Base-by-base conservation (phyloP, 2,888 invertebrate genomes). In the Lathronympha strigana region DNA sequence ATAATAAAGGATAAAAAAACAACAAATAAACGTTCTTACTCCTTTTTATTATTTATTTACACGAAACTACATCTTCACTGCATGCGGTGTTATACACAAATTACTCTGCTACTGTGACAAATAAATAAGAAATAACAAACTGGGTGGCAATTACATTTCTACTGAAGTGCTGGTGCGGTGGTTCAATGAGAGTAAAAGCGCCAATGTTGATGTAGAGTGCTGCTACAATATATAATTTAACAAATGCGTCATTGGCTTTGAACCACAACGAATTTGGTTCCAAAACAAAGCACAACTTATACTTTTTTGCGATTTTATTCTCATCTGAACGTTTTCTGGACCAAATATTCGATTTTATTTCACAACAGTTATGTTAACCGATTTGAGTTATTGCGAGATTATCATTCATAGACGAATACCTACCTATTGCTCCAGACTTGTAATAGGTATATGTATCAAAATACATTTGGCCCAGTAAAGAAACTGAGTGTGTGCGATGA, bases 21-120 rank as follows among this genome's bases (percentile, higher is more conserved):
- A 60, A 61, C 40, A 17, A 6, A 13, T 15, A 15, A 47, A 38
- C 33, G 31, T 64, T 64, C 13, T 36, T 19, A 38, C 23, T 76
- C 73, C 70, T 75, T 74, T 78, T 71, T 69, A 66, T 75, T 72
- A 66, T 74, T 61, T 80, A 81, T 81, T 73, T 80, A 80, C 80
- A 80, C 51, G 70, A 74, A 71, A 68, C 54, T 70, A 73, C 72
- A 76, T 63, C 70, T 53, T 72, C 73, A 50, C 60, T 69, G 69
- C 73, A 76, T 77, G 74, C 72, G 68, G 71, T 67, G 67, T 67
- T 69, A 33, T n/a, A 66, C 73, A 76, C 72, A 73, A 71, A 72
- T 23, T 54, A 49, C 40, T 47, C 71, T 40, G 49, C 55, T 70
- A 72, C 68, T 63, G 69, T 69, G 67, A 73, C 72, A 76, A 73